These are phyloP conservation scores for Pseudomugil tenellus DNA, from an alignment of 2,797 vertebrate species.

Conservation along the genomic window DNA sequence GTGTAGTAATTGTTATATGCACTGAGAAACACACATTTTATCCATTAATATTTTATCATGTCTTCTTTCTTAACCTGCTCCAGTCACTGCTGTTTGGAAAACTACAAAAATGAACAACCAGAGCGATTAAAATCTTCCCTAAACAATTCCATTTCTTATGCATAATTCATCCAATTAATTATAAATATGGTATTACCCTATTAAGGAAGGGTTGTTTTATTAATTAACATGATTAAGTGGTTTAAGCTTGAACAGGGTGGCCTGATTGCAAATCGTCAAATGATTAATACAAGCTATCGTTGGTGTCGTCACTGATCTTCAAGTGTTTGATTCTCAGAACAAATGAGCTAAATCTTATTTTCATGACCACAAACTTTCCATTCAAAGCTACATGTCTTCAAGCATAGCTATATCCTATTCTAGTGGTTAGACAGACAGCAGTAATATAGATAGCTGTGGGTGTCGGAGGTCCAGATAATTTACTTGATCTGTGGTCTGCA, in stretches of 20 bases:
- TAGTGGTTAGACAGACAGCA: conserved; percentile 13
- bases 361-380: conserved; percentile 27
- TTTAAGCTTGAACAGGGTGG: conserved; percentile 33
- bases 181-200: conserved; percentile 51
- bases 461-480: conserved; percentile 43
- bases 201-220: conserved; percentile 65
- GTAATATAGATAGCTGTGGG: conserved; percentile 14
- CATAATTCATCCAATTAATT: conserved; percentile 66
- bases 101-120: conserved; percentile 53
- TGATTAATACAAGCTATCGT: conserved; percentile 54
- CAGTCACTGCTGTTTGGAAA: conserved; percentile 48
- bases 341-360: conserved; percentile 46
- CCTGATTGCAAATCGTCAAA: conserved; percentile 55
- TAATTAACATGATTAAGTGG: conserved; percentile 66
- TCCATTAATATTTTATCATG: conserved; percentile 31
- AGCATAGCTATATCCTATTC: conserved; percentile 23
- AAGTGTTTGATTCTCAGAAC: conserved; percentile 25
- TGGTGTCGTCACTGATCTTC: conserved; percentile 44
- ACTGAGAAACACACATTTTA: conserved; percentile 22
- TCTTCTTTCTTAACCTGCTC: conserved; percentile 16
- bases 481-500: conserved; percentile 35
- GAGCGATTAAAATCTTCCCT: conserved; percentile 49
- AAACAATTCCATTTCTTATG: conserved; percentile 55
- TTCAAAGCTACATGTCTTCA: conserved; percentile 7
- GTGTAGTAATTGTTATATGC: not conserved